phyloP scores from a whole-genome alignment of 2,888 invertebrate species.

The Plemyria rubiginata region DNA sequence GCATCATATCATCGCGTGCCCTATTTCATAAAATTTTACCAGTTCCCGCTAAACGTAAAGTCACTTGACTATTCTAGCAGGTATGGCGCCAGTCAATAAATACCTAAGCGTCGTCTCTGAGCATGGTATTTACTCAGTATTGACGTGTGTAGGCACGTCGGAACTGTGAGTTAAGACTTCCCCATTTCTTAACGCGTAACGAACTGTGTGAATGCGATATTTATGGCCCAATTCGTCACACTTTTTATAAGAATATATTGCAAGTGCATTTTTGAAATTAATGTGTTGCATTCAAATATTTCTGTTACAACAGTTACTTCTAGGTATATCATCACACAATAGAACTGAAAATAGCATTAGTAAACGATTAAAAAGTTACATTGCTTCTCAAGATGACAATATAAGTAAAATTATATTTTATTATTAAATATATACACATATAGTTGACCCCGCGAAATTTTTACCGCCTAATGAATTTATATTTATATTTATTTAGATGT shows the following conservation, averaged over 20 bases:
- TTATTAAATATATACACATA: too few relatives aligned
- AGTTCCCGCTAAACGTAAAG: not conserved
- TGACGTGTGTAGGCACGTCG: constrained; percentile 32
- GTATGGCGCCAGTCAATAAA: constrained; percentile 21
- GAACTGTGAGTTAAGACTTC: constrained; percentile 48
- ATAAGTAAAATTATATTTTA: too few relatives aligned
- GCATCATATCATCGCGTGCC: too few relatives aligned
- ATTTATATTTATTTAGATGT: too few relatives aligned
- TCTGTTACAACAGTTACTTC: constrained; percentile 6
- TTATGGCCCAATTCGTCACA: constrained; percentile 52
- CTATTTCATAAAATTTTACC: too few relatives aligned
- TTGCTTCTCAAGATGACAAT: too few relatives aligned
- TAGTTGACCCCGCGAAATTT: too few relatives aligned
- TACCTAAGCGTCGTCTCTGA: constrained; percentile 11
- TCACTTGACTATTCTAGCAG: not conserved
- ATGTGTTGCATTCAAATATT: constrained; percentile 36
- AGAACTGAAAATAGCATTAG: too few relatives aligned
- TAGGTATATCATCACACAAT: not conserved
- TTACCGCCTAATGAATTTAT: too few relatives aligned
- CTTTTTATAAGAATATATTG: constrained; percentile 53
- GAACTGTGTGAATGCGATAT: constrained; percentile 57
- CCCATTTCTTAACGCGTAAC: constrained; percentile 52
- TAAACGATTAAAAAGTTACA: too few relatives aligned
- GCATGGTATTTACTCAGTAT: constrained; percentile 26
- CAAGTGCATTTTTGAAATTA: constrained; percentile 37